A percentile compares a stretch with the other conserved stretches of the same genome.
Evolutionary conservation across 1,140 invertebrate species (phyloP).

Genomic region (Drosophila punjabiensis): DNA sequence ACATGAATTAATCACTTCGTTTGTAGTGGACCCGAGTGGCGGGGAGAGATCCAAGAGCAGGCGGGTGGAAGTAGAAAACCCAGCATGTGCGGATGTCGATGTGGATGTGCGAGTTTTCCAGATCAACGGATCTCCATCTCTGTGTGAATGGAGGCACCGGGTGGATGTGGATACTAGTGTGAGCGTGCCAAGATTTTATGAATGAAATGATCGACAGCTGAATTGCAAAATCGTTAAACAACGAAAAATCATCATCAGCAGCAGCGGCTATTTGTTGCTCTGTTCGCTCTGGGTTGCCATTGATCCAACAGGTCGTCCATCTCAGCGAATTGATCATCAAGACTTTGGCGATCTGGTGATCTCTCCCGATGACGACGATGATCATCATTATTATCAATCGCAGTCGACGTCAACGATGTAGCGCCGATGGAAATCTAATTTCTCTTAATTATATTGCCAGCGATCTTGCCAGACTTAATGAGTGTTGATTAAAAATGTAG

Average conservation of each 20-base stretch:
- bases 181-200: constrained; percentile 74
- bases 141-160: constrained; percentile 51
- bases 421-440: constrained; percentile 78
- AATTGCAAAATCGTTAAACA: constrained; percentile 83
- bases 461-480: constrained; percentile 78
- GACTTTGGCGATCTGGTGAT: neutral
- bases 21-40: constrained; percentile 65
- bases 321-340: constrained; percentile 29
- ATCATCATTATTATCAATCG: constrained; percentile 27
- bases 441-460: constrained; percentile 82
- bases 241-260: constrained; percentile 48
- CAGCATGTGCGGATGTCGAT: constrained; percentile 68
- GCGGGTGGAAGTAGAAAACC: constrained; percentile 33
- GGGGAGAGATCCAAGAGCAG: constrained; percentile 48
- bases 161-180: constrained; percentile 24
- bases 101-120: constrained; percentile 72
- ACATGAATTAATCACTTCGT: constrained; percentile 84
- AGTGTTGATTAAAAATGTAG: constrained; percentile 76
- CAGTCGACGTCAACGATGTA: constrained; percentile 39
- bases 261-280: constrained; percentile 13
- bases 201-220: constrained; percentile 85
- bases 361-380: constrained; percentile 22
- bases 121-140: constrained; percentile 56
- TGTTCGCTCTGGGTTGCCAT: constrained; percentile 49
- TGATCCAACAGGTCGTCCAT: constrained; percentile 74